Conservation (phyloP, 2,888 invertebrate genomes). For the Ennomos quercinarius region DNA sequence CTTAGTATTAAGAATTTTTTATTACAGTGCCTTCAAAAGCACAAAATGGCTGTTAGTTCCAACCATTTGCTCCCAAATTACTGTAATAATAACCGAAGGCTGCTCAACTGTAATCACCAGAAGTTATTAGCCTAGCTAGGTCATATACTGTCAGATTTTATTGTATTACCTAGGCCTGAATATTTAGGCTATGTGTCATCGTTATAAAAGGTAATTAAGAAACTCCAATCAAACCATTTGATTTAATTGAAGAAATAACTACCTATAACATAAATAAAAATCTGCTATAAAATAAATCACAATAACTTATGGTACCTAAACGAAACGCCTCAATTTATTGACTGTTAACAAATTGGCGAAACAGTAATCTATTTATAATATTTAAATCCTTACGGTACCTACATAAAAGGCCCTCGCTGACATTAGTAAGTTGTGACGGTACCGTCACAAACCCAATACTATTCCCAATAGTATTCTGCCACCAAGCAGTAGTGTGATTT, state of each 20-base stretch:
- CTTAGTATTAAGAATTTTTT: neutral
- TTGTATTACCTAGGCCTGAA: neutral
- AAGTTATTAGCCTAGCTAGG: slow-evolving; percentile 3
- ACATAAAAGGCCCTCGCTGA: too few relatives aligned
- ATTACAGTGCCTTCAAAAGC: neutral
- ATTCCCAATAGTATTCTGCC: too few relatives aligned
- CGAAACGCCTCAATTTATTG: too few relatives aligned
- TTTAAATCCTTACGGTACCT: too few relatives aligned
- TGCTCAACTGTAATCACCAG: slow-evolving; percentile 9
- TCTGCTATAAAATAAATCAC: neutral
- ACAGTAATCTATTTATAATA: too few relatives aligned
- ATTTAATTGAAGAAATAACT: neutral
- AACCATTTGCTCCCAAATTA: slow-evolving; percentile 46
- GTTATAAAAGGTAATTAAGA: too few relatives aligned
- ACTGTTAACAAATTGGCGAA: too few relatives aligned
- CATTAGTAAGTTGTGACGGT: too few relatives aligned
- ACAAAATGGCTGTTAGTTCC: slow-evolving; percentile 48
- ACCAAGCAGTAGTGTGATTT: too few relatives aligned
- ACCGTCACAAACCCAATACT: too few relatives aligned
- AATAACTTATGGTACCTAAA: neutral
- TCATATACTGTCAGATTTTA: neutral
- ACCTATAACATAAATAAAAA: neutral
- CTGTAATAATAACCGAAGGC: slow-evolving; percentile 34
- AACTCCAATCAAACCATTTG: too few relatives aligned
- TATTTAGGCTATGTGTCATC: slow-evolving; percentile 8